phyloP scores from a whole-genome alignment of 2,113 vertebrate species.

The Cyanoramphus novaezelandiae region DNA sequence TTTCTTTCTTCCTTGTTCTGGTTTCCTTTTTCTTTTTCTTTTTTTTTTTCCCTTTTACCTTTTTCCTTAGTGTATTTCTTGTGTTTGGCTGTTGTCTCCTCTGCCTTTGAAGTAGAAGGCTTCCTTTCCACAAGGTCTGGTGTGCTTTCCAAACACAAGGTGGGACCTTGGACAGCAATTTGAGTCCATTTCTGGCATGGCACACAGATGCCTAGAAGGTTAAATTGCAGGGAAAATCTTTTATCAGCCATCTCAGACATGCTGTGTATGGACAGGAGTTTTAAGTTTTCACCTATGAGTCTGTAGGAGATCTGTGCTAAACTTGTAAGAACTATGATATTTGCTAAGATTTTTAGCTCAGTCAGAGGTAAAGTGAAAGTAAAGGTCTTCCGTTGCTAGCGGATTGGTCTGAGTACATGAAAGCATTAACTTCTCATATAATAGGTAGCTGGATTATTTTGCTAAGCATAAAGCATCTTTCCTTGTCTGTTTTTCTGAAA shows the following conservation, averaged over 20 bases:
- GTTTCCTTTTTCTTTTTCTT: background rate
- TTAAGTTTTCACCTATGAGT: background rate
- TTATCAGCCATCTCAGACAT: background rate
- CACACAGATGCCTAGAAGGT: background rate
- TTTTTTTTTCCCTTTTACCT: background rate
- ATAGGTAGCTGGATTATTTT: background rate
- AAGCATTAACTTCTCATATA: background rate
- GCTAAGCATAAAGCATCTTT: background rate
- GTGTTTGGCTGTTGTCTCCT: constrained; percentile 34
- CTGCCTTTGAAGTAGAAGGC: constrained; percentile 5
- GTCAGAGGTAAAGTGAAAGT: background rate
- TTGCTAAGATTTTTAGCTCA: background rate
- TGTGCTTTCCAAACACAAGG: background rate
- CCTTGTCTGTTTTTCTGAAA: background rate
- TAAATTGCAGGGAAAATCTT: background rate
- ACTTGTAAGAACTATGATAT: background rate
- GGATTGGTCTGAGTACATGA: background rate
- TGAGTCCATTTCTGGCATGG: background rate
- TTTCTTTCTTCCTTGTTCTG: background rate
- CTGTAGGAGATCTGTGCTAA: constrained; percentile 18
- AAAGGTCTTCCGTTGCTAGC: background rate
- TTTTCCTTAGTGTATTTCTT: background rate
- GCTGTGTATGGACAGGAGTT: background rate
- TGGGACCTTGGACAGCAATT: background rate
- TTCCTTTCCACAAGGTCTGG: background rate